phyloP scores from a whole-genome alignment of 2,888 invertebrate genomes.

The Saturnia pavonia region DNA sequence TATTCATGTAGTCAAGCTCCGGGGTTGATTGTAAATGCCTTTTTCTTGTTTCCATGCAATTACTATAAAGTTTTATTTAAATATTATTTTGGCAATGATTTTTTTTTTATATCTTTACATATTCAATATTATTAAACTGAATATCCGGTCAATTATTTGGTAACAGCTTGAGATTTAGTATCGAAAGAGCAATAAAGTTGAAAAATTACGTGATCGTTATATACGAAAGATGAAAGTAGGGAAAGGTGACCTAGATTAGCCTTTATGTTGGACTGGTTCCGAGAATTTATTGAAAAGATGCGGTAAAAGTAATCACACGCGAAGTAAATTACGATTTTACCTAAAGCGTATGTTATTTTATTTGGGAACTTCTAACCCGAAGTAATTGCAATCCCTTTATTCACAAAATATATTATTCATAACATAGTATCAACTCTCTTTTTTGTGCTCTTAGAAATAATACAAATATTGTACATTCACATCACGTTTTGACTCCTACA shows the following conservation, averaged over 20 bases:
- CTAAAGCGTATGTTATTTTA: not conserved
- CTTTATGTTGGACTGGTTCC: not conserved
- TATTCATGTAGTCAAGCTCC: slow-evolving; percentile 3
- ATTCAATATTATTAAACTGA: not conserved
- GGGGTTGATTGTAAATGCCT: slow-evolving; percentile 4
- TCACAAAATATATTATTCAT: not conserved
- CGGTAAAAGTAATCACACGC: slow-evolving; percentile 5
- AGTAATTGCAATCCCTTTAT: not conserved
- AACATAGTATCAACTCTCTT: not conserved
- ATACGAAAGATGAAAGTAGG: not conserved
- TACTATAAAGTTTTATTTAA: not conserved
- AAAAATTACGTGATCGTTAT: not conserved
- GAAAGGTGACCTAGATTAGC: not conserved
- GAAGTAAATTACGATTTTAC: slow-evolving; percentile 1
- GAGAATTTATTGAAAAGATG: not conserved
- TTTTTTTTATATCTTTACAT: not conserved
- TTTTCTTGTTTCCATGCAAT: slow-evolving; percentile 7
- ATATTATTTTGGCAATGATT: not conserved
- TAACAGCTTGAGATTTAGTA: not conserved
- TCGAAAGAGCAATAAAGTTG: not conserved
- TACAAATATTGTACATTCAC: not conserved
- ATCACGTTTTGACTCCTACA: not conserved
- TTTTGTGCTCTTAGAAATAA: not conserved
- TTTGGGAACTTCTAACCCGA: not conserved
- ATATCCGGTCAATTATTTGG: not conserved